A percentile compares a stretch with the other conserved stretches of the same genome.
Conservation (phyloP, 2,797 vertebrate species). For the Melopsittacus undulatus region DNA sequence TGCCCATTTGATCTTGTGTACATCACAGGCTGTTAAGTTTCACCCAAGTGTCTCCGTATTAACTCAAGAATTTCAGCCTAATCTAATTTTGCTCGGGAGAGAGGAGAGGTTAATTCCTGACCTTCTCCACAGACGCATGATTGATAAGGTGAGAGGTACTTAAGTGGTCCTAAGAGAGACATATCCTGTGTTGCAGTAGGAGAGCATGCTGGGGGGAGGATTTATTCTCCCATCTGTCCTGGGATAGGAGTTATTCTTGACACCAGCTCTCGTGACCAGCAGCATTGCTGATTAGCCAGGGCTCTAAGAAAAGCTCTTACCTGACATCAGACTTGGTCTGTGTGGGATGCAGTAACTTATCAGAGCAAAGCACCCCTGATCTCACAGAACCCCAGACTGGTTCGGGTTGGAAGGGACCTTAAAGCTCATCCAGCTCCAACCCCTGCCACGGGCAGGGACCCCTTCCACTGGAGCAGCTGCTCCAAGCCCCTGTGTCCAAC, state of each 20-base stretch:
- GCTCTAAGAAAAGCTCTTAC: not conserved
- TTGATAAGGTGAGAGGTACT: not conserved
- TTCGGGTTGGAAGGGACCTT: not conserved
- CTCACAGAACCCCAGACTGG: not conserved
- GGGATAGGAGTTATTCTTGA: not conserved
- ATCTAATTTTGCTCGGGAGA: not conserved
- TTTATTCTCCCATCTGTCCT: slow-evolving; percentile 26
- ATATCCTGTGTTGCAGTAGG: not conserved
- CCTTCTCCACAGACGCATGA: not conserved
- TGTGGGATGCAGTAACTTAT: not conserved
- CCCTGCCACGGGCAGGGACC: fast-evolving
- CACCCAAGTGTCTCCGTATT: not conserved
- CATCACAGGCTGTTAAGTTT: not conserved
- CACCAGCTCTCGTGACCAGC: not conserved
- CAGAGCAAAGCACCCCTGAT: fast-evolving
- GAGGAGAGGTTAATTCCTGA: slow-evolving; percentile 16
- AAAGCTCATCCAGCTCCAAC: not conserved
- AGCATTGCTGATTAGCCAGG: not conserved
- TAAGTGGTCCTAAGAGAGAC: not conserved
- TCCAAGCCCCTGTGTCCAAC: not conserved
- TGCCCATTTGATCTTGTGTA: fast-evolving
- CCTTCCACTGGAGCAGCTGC: not conserved
- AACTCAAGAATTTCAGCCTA: not conserved
- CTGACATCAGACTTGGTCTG: not conserved
- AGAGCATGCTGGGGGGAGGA: not conserved